Evolutionary conservation across 1,140 invertebrate genomes (phyloP), one percentile per base, ranked within the genome.

Genomic region (Lepidurus couesii): DNA sequence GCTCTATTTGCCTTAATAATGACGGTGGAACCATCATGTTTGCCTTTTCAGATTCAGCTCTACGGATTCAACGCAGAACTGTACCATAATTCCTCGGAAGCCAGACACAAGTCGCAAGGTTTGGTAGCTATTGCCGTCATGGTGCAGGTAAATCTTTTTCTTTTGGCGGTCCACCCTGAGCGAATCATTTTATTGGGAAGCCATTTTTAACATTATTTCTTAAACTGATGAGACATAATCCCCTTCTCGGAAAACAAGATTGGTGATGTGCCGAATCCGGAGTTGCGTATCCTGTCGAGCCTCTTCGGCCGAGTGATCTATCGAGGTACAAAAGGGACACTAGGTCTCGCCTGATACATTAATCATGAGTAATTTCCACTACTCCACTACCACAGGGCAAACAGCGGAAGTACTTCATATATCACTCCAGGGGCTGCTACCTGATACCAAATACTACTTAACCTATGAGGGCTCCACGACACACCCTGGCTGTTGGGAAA

Each of bases 381-480:
- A 26, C 26, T 43, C 13, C 45, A 34, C 45, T 1, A 24, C 77
- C 73, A 44, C 84, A 93, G 93, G 93, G 82, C 91, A 94, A 77
- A 90, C 92, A 83, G 91, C 91, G 79, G 90, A 91, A 77, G 91
- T 97, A 79, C 92, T 92, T 84, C 89, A 92, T 76, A 86, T 97
- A 81, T 93, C 92, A 45, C 90, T 97, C 73, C 88, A 91, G 45
- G 94, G 93, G 24, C 87, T 98, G 75, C 86, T 98, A 53, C 95
- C 95, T 3, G 93, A 95, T 82, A 97, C 95, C 75, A 92, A 95
- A 82, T 93, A 95, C 85, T 98, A 97, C 86, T 96, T 98, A 91
- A 98, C 96, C 42, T 98, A 98, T 86, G 96, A 98, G 82, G 96
- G 96, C 44, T 97, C 95, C 73, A 94, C 94, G 21, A 98, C 96